phyloP scores from a whole-genome alignment of 2,888 invertebrate genomes.

The Ophion slaviceki region DNA sequence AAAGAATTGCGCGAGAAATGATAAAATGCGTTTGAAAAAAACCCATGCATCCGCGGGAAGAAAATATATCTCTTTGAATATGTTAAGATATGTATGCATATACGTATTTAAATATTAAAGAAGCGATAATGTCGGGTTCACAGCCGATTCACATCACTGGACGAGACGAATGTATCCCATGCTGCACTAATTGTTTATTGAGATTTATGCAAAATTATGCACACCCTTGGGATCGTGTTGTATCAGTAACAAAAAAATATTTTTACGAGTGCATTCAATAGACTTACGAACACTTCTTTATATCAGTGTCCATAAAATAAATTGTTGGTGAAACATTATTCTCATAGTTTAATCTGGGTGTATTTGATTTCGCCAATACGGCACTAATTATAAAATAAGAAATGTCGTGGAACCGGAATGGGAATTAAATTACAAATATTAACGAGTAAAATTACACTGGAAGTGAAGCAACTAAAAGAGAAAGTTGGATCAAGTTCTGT shows the following conservation, averaged over 20 bases:
- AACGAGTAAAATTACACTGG: background rate
- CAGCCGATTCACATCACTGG: slow-evolving; percentile 24
- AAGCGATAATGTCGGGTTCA: slow-evolving; percentile 46
- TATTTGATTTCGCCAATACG: too few relatives aligned
- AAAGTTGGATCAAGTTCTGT: background rate
- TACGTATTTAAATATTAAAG: background rate
- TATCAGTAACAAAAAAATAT: slow-evolving; percentile 45
- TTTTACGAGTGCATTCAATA: slow-evolving; percentile 24
- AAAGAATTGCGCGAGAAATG: background rate
- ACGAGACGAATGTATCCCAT: slow-evolving; percentile 15
- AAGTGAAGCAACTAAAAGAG: background rate
- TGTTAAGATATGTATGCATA: background rate
- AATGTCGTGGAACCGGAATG: background rate
- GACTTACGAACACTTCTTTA: slow-evolving; percentile 39
- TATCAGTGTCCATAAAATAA: background rate
- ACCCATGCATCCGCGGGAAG: background rate
- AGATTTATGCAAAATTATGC: slow-evolving; percentile 54
- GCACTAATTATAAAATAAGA: background rate
- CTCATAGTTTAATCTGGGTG: too few relatives aligned
- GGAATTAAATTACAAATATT: background rate
- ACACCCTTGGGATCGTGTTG: slow-evolving; percentile 45
- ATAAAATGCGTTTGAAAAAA: slow-evolving; percentile 1
- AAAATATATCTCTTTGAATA: background rate
- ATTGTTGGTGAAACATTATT: background rate
- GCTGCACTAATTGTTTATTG: slow-evolving; percentile 38